Base-by-base conservation (phyloP, 2,888 invertebrate genomes). In the Lysandra coridon region DNA sequence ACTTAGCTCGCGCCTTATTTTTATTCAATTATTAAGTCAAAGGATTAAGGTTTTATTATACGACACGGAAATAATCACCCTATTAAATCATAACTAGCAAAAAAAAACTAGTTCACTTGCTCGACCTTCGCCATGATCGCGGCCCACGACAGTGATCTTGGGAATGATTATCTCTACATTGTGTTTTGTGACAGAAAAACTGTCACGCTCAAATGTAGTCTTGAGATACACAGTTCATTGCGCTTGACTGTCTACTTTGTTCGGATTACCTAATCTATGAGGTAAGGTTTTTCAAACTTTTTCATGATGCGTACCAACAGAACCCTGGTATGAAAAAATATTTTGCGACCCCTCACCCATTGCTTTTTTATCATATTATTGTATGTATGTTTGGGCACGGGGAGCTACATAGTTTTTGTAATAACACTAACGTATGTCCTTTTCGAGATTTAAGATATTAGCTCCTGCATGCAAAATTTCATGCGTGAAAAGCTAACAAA, bases 121-220 rank as follows among this genome's bases (percentile, higher is more conserved):
- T 73, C 82, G 83, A 84, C 85, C 86, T 85, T 80, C 82, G 81
- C 84, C 83, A 84, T 86, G 86, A 88, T 85, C 87, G 86, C 86
- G 86, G 86, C 53, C 86, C 83, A 85, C 86, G 84, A 86, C 90
- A 92, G 85, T 92, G 93, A 92, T 93, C 93, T 93, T 93, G 92
- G 88, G 33, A 80, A 73, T 57, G 69, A 62, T 60, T 64, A 77
- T 60, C 64, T 73, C n/a, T 17, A 64, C 6, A n/a, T 78, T 62
- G 73, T 80, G 49, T 77, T 64, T 73, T 53, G 78, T 78, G 10
- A 5, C 12, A 79, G 78, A 80, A 79, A 80, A 64, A 23, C 49
- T 49, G 44, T 62, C 73, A 79, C 80, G 80, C 80, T 79, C 74
- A 78, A 49, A 4, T 44, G 44, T 74, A 44, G 44, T 74, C 40